These are phyloP conservation scores for Dallia pectoralis DNA, from an alignment of 2,797 vertebrate genomes.

Conservation along the genomic window DNA sequence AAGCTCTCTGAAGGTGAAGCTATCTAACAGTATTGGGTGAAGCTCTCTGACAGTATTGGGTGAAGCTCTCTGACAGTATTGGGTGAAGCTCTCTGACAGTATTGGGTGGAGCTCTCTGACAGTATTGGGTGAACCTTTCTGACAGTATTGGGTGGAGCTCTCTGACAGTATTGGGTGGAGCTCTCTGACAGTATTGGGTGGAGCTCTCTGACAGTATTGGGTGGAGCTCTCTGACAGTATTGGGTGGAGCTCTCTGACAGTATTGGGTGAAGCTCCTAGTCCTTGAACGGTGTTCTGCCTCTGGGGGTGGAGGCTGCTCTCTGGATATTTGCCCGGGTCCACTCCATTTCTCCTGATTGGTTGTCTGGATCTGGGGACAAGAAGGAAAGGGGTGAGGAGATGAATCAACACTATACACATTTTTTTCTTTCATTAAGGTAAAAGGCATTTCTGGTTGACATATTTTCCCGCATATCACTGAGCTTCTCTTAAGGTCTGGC, in stretches of 20 bases:
- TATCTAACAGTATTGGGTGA: neutral
- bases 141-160: no score
- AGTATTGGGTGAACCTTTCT: slow-evolving; percentile 4
- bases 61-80: neutral
- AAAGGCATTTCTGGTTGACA: neutral
- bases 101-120: no score
- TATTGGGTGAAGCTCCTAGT: slow-evolving; percentile 18
- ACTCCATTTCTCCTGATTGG: slow-evolving; percentile 52
- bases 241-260: neutral
- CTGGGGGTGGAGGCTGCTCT: slow-evolving; percentile 17
- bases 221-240: slow-evolving; percentile 16
- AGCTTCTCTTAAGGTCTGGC: neutral
- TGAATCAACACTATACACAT: neutral
- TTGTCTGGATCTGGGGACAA: slow-evolving; percentile 34
- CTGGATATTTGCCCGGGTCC: slow-evolving; percentile 18
- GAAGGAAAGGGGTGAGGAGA: neutral
- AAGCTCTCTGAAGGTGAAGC: no score
- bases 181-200: no score
- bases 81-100: slow-evolving; percentile 16
- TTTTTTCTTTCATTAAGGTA: neutral
- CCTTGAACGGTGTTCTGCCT: slow-evolving; percentile 15
- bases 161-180: slow-evolving; percentile 2
- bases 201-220: neutral
- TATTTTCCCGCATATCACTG: neutral
- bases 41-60: no score